phyloP scores from a whole-genome alignment of 2,113 vertebrate species.

The Catharus minimus region DNA sequence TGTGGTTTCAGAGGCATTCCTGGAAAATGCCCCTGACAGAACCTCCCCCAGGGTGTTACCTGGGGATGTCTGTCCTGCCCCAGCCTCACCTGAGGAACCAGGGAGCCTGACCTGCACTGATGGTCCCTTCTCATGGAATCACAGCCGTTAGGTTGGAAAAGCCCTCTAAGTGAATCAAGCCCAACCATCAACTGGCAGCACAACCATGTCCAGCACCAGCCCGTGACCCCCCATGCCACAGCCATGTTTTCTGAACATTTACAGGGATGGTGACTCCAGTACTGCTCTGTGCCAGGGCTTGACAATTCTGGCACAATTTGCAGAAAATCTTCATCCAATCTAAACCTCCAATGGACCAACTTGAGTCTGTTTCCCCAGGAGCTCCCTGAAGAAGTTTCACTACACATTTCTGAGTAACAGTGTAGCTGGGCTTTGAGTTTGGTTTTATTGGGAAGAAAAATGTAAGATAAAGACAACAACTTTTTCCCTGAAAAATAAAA shows the following conservation, averaged over 20 bases:
- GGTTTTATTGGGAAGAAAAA: background rate
- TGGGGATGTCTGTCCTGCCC: background rate
- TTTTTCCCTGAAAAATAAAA: slow-evolving; percentile 8
- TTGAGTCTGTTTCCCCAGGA: background rate
- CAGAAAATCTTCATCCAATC: background rate
- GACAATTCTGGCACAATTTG: background rate
- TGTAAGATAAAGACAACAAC: background rate
- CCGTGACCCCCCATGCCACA: accelerated
- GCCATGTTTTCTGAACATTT: accelerated
- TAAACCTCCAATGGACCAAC: background rate
- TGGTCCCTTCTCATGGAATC: background rate
- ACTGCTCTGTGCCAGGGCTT: background rate
- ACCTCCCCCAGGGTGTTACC: accelerated
- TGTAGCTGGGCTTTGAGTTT: background rate
- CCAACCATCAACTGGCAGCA: background rate
- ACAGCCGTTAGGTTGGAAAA: too few species aligned
- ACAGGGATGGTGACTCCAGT: background rate
- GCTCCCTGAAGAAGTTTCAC: background rate
- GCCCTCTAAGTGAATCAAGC: background rate
- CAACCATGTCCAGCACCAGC: accelerated
- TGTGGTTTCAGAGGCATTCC: accelerated
- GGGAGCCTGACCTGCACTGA: background rate
- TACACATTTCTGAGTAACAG: background rate
- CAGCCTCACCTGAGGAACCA: background rate
- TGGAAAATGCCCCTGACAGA: background rate